Conservation (phyloP, 2,113 vertebrate species). For the Chionodraco myersi region DNA sequence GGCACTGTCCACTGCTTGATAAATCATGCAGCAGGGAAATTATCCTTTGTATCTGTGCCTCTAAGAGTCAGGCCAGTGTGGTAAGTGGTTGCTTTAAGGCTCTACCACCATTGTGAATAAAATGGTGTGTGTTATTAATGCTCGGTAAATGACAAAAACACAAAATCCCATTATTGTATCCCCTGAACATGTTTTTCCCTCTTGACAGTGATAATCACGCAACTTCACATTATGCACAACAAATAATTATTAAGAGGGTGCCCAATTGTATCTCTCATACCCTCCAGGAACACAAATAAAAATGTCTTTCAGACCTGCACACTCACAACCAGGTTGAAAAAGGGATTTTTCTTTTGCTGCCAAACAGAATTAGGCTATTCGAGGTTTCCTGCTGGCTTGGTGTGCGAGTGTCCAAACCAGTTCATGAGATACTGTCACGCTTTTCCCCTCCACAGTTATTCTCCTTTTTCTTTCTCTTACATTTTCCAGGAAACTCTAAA, state of each 20-base stretch:
- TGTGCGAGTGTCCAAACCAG: constrained; percentile 31
- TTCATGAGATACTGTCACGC: constrained; percentile 39
- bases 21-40: constrained; percentile 72
- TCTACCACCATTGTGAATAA: constrained; percentile 17
- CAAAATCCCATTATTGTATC: constrained; percentile 9
- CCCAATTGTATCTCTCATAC: not conserved
- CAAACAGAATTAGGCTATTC: constrained; percentile 61
- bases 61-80: constrained; percentile 16
- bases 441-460: constrained; percentile 34
- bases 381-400: constrained; percentile 49
- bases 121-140: constrained; percentile 39
- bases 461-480: constrained; percentile 27
- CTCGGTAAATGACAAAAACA: constrained; percentile 37
- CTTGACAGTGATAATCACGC: constrained; percentile 24
- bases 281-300: constrained; percentile 20
- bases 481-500: constrained; percentile 37
- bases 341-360: constrained; percentile 20
- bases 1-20: constrained; percentile 49
- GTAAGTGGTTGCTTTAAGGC: constrained; percentile 29
- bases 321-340: constrained; percentile 24
- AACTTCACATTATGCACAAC: constrained; percentile 6
- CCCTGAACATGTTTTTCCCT: constrained; percentile 17
- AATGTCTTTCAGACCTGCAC: constrained; percentile 20
- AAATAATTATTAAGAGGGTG: constrained; percentile 23
- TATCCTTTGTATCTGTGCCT: constrained; percentile 51